Evolutionary conservation across 1,140 invertebrate genomes (phyloP).

Genomic region (Hesperophylax magnus): DNA sequence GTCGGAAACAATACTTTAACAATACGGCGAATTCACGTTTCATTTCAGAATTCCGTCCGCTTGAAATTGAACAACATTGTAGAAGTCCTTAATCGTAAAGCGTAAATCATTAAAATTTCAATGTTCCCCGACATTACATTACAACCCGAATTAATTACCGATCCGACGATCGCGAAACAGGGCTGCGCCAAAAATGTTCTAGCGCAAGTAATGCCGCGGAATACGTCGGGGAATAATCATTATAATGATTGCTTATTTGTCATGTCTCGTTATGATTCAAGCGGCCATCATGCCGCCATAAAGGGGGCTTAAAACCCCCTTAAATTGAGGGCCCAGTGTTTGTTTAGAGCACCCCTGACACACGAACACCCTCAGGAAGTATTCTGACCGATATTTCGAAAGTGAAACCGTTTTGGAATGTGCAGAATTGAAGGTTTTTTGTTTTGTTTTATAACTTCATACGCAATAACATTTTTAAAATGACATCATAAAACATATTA

Average conservation of each 20-base stretch:
- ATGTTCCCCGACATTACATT: neutral
- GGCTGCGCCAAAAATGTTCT: constrained; percentile 1
- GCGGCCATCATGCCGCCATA: constrained; percentile 45
- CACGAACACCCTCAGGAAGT: constrained; percentile 13
- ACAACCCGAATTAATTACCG: neutral
- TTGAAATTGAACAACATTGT: too few species aligned
- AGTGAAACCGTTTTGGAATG: too few species aligned
- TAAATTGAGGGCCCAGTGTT: constrained; percentile 28
- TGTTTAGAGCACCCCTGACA: constrained; percentile 43
- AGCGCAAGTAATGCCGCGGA: neutral
- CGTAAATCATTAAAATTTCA: too few species aligned
- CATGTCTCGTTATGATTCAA: constrained; percentile 44
- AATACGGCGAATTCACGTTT: too few species aligned
- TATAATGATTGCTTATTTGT: constrained; percentile 50
- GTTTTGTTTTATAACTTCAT: too few species aligned
- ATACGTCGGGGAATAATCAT: neutral
- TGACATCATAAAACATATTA: too few species aligned
- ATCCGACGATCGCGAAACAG: constrained; percentile 3
- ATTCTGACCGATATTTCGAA: too few species aligned
- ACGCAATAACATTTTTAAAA: too few species aligned
- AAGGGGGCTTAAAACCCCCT: constrained; percentile 37
- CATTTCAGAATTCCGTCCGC: too few species aligned
- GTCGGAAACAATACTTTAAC: too few species aligned
- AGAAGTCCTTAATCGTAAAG: too few species aligned
- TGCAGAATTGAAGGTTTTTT: too few species aligned